Conservation (phyloP, 2,797 vertebrate genomes). For the Rhabdophis nuchalis region DNA sequence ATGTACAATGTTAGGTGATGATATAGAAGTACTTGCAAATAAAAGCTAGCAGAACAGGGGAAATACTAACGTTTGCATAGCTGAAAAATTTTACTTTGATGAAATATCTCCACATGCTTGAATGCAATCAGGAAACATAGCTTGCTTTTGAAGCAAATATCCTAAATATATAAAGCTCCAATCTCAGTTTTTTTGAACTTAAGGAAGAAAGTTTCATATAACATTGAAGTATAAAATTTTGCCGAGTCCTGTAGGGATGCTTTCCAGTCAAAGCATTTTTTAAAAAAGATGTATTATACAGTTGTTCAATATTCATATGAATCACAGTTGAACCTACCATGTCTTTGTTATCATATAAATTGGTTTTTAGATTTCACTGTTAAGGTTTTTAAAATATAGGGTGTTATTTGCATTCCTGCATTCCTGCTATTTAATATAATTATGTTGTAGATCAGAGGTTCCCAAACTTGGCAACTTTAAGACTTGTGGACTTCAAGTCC, state of each 20-base stretch:
- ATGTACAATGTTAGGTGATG: not conserved
- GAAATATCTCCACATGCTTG: not conserved
- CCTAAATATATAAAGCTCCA: not conserved
- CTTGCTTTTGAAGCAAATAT: not conserved
- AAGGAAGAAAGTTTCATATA: not conserved
- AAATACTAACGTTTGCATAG: not conserved
- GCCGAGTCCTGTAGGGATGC: not conserved
- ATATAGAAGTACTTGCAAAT: not conserved
- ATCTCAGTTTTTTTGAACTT: not conserved
- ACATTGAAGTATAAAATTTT: not conserved
- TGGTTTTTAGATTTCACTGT: not conserved
- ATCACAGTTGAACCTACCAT: not conserved
- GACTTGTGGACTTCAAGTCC: too few relatives aligned
- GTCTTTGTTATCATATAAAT: not conserved
- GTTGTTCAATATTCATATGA: not conserved
- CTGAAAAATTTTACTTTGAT: not conserved
- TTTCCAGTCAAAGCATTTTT: not conserved
- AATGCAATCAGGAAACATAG: not conserved
- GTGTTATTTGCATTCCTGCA: not conserved
- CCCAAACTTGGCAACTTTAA: too few relatives aligned
- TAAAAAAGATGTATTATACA: not conserved
- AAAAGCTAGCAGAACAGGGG: not conserved
- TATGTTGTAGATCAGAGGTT: too few relatives aligned
- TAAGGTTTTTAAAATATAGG: not conserved
- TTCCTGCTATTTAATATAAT: too few relatives aligned